Conservation (phyloP, 2,888 invertebrate genomes). For the Athrips mouffetella region DNA sequence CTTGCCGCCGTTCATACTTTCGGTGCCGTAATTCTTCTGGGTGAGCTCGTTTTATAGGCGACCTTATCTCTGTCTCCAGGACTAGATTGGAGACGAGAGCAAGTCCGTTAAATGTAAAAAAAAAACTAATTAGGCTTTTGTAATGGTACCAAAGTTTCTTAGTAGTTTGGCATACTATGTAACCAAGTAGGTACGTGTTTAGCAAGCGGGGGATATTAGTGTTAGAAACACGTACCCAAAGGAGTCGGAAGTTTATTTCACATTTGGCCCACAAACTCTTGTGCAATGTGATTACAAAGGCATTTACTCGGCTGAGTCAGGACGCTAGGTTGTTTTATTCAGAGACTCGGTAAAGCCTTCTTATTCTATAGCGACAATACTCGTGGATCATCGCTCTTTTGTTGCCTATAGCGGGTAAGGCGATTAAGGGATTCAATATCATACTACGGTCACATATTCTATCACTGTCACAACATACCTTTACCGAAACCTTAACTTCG, state of each 20-base stretch:
- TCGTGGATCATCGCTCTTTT: constrained; percentile 54
- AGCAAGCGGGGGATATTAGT: not conserved
- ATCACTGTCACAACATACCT: constrained; percentile 33
- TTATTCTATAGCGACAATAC: constrained; percentile 65
- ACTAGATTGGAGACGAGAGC: too few relatives aligned
- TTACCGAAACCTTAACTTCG: not conserved
- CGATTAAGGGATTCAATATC: constrained; percentile 64
- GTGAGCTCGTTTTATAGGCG: too few relatives aligned
- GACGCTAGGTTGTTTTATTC: constrained; percentile 63
- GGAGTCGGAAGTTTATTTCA: constrained; percentile 37
- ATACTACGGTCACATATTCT: constrained; percentile 38
- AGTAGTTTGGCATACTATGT: too few relatives aligned
- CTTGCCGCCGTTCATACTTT: too few relatives aligned
- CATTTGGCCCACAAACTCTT: constrained; percentile 38
- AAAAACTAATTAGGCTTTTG: too few relatives aligned
- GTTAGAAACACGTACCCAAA: constrained; percentile 6
- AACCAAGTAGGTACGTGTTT: not conserved
- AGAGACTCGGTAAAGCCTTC: constrained; percentile 60
- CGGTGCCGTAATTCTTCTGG: too few relatives aligned
- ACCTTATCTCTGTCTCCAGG: too few relatives aligned
- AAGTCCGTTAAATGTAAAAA: too few relatives aligned
- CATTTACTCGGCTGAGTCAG: constrained; percentile 53
- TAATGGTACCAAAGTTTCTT: too few relatives aligned
- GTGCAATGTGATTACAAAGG: constrained; percentile 58
- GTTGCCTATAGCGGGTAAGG: constrained; percentile 60